Percentiles rank a stretch among this genome's conserved stretches.
Conservation (phyloP, 2,113 vertebrate genomes). For the Pteronura brasiliensis region DNA sequence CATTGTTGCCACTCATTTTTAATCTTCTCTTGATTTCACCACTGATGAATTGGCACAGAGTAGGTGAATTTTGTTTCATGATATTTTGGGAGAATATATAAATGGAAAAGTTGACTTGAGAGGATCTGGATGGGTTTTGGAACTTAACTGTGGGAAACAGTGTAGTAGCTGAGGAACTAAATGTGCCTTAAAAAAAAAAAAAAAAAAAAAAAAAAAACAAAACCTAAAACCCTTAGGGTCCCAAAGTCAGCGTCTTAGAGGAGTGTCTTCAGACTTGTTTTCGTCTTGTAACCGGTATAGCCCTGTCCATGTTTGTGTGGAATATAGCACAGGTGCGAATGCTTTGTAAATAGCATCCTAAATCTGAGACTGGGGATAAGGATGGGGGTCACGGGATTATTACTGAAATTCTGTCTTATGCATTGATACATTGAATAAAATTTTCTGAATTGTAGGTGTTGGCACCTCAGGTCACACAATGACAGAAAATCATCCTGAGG, state of each 20-base stretch:
- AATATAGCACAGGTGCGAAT: background rate
- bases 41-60: background rate
- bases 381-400: background rate
- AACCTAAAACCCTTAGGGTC: background rate
- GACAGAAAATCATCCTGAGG: background rate
- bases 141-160: background rate
- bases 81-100: background rate
- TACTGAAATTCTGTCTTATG: background rate
- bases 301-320: background rate
- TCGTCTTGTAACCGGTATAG: background rate
- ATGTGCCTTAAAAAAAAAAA: background rate
- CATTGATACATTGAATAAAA: background rate
- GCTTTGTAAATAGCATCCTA: background rate
- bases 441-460: background rate
- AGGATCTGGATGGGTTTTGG: background rate
- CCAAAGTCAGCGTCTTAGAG: background rate
- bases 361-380: background rate
- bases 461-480: background rate
- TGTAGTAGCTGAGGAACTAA: background rate
- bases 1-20: slow-evolving; percentile 8
- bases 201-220: too few relatives aligned
- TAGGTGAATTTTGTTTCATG: slow-evolving; percentile 26
- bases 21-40: background rate
- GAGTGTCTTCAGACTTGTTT: background rate
- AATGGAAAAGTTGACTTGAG: background rate